phyloP scores from a whole-genome alignment of 2,113 vertebrate species.

The Halcyon malimbica region DNA sequence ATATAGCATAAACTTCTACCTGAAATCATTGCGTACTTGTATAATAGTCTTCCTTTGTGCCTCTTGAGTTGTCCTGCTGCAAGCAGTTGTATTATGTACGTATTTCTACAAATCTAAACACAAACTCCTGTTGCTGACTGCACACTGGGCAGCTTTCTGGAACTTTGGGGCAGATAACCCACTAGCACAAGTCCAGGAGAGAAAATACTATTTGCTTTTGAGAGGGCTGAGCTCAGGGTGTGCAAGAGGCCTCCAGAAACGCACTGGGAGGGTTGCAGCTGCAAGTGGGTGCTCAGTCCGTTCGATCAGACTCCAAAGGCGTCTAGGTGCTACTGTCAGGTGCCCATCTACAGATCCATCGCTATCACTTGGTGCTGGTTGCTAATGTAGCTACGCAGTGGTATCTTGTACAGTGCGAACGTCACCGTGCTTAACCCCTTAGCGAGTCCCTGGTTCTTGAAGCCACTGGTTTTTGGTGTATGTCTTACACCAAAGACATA shows the following conservation, averaged over 20 bases:
- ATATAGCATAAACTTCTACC: background rate
- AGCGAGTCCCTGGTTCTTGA: background rate
- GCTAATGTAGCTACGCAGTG: rapidly evolving
- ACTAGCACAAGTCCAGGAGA: background rate
- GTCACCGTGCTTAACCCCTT: background rate
- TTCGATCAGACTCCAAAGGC: rapidly evolving
- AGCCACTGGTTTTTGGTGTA: background rate
- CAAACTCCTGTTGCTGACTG: background rate
- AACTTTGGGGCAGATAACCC: background rate
- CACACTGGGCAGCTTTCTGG: background rate
- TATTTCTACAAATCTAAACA: background rate
- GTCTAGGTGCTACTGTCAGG: background rate
- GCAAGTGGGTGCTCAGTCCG: background rate
- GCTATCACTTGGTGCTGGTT: rapidly evolving
- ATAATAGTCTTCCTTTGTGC: rapidly evolving
- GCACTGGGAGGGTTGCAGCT: background rate
- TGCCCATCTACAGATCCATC: no score
- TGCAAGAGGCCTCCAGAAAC: background rate
- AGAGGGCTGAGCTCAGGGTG: rapidly evolving
- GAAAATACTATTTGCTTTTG: background rate
- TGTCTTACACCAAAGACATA: no score
- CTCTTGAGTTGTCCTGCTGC: background rate
- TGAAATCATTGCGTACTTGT: background rate
- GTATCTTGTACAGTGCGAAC: background rate
- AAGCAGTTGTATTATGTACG: background rate